phyloP scores from a whole-genome alignment of 2,888 invertebrate genomes.

The Netelia virgata region DNA sequence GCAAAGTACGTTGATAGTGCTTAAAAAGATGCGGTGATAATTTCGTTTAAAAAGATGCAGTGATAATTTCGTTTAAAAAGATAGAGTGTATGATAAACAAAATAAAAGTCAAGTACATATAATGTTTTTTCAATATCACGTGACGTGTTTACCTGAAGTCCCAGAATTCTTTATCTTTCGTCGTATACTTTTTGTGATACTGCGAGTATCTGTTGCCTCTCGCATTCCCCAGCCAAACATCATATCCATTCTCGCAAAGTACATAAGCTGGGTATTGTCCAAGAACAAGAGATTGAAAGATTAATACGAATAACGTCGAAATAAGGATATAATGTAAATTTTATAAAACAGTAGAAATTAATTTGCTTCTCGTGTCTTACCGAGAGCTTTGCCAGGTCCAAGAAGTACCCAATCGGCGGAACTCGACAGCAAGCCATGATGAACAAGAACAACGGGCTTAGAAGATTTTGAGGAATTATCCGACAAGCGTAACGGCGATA shows the following conservation, averaged over 20 bases:
- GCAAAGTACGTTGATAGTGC: too few species aligned
- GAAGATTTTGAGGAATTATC: slow-evolving; percentile 32
- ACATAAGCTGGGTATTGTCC: slow-evolving; percentile 76
- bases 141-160: slow-evolving; percentile 80
- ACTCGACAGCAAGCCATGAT: slow-evolving; percentile 81
- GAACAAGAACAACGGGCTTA: slow-evolving; percentile 78
- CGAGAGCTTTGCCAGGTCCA: slow-evolving; percentile 81
- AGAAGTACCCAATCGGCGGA: slow-evolving; percentile 82
- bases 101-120: too few species aligned
- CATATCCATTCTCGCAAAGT: slow-evolving; percentile 80
- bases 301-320: neutral
- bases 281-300: slow-evolving; percentile 8
- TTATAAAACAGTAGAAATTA: neutral
- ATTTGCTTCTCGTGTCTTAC: slow-evolving; percentile 67
- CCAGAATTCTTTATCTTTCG: slow-evolving; percentile 82
- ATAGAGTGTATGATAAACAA: too few species aligned
- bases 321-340: neutral
- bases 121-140: neutral
- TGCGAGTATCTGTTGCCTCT: slow-evolving; percentile 83
- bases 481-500: slow-evolving; percentile 25
- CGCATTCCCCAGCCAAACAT: slow-evolving; percentile 82
- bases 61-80: too few species aligned
- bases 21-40: too few species aligned
- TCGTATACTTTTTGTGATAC: slow-evolving; percentile 79
- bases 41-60: too few species aligned